A percentile compares a stretch with the other conserved stretches of the same genome.
phyloP scores from a whole-genome alignment of 2,888 invertebrate genomes.

The Holacanthella duospinosa region DNA sequence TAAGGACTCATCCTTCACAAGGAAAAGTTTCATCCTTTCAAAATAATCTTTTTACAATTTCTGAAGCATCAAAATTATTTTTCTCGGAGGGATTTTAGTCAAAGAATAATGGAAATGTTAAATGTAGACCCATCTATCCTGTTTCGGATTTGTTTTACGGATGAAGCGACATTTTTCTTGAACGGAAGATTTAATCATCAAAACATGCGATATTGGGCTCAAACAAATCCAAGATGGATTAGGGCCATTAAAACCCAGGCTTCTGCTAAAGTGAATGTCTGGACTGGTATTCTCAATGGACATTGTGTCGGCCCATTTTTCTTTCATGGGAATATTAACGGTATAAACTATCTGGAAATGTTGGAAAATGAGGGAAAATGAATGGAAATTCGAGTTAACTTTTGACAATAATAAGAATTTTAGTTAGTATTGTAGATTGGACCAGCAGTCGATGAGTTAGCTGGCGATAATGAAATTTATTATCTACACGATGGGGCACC shows the following conservation, averaged over 20 bases:
- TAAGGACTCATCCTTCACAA: no score
- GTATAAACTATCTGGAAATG: neutral
- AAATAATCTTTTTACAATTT: neutral
- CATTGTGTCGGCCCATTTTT: neutral
- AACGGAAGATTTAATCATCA: neutral
- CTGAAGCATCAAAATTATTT: neutral
- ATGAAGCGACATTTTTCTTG: neutral
- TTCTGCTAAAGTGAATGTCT: neutral
- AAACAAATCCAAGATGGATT: neutral
- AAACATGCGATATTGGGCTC: neutral
- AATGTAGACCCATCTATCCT: neutral
- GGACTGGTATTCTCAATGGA: neutral
- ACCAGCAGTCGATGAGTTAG: neutral
- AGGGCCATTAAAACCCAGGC: neutral
- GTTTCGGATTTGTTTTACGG: neutral
- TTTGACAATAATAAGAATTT: neutral
- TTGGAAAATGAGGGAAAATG: neutral
- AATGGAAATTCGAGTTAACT: neutral
- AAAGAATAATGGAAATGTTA: neutral
- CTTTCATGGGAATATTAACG: neutral
- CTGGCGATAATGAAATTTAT: neutral
- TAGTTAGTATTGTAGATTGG: neutral
- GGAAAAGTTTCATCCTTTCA: neutral
- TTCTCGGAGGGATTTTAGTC: neutral
- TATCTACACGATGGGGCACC: neutral